Base-by-base conservation (phyloP, 2,888 invertebrate genomes). In the Branchellion lobata region DNA sequence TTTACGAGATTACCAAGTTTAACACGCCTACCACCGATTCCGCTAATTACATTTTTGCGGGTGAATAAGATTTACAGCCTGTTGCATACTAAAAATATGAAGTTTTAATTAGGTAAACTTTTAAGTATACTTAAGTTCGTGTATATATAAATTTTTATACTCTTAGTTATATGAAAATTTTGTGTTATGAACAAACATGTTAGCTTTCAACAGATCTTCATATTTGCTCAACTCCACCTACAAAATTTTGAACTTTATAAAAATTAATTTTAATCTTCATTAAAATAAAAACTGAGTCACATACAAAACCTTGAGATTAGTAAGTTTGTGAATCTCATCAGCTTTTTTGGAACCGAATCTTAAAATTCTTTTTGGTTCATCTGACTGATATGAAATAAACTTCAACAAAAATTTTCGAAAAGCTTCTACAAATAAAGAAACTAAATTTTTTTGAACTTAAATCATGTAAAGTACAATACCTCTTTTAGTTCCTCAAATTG, bases 341-440 rank as follows among this genome's bases (percentile, higher is more conserved):
- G 24, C 3, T n/a, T 57, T 57, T 57, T 57, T 57, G 5, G 61
- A 57, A 57, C 21, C 61, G n/a, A 57, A 57, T 57, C 61, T 57
- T n/a, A 57, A 57, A 14, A 57, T n/a, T 57, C n/a, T 57, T 57
- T 57, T 57, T 18, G 61, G 61, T 57, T 57, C 61, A 57, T 57
- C n/a, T 24, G n/a, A 5, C 61, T 57, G 24, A 24, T 24, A n/a
- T 57, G 8, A 24, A 24, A 5, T 57, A 18, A 57, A 57, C 3
- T 57, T 3, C 21, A 57, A 24, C 61, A 57, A 24, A 18, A 57
- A 18, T 57, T 57, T n/a, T n/a, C 21, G 21, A n/a, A n/a, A n/a
- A n/a, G n/a, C n/a, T 57, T 57, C 21, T 57, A 14, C 5, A 57
- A 57, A 57, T 57, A 57, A 8, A 18, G 14, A 40, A 8, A 40